Evolutionary conservation across 2,113 vertebrate species (phyloP).

Genomic region (Varanus salvator): DNA sequence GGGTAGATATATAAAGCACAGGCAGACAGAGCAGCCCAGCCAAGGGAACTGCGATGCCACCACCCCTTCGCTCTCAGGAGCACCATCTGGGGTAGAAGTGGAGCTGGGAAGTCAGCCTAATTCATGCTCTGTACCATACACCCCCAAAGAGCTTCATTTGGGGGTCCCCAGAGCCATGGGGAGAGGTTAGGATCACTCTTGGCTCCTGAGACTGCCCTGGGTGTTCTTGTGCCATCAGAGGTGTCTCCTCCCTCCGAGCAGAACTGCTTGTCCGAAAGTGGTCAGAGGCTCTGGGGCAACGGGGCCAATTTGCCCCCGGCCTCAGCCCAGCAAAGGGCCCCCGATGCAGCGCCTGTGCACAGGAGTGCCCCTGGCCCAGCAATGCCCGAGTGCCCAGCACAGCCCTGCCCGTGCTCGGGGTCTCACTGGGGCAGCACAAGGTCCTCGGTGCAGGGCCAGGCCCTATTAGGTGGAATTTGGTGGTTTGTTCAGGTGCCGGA

Average conservation of each 20-base stretch:
- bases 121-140: not conserved
- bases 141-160: constrained; percentile 25
- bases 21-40: constrained; percentile 49
- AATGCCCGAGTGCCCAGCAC: too few relatives aligned
- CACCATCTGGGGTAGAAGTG: not conserved
- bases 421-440: too few relatives aligned
- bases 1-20: constrained; percentile 72
- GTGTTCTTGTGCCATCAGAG: not conserved
- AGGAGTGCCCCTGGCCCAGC: too few relatives aligned
- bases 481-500: too few relatives aligned
- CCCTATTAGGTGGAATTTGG: too few relatives aligned
- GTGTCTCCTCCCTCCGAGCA: too few relatives aligned
- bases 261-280: not conserved
- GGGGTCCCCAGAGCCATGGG: not conserved
- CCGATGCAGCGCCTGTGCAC: too few relatives aligned
- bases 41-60: constrained; percentile 23
- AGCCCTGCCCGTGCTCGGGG: too few relatives aligned
- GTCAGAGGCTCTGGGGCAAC: too few relatives aligned
- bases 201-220: not conserved
- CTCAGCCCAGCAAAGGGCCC: too few relatives aligned
- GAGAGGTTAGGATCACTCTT: constrained; percentile 42
- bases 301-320: too few relatives aligned
- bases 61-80: constrained; percentile 41
- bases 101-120: not conserved
- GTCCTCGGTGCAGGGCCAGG: too few relatives aligned